Evolutionary conservation across 2,113 vertebrate genomes (phyloP), one percentile per base, ranked within the genome.

Genomic region (Ameiurus melas): DNA sequence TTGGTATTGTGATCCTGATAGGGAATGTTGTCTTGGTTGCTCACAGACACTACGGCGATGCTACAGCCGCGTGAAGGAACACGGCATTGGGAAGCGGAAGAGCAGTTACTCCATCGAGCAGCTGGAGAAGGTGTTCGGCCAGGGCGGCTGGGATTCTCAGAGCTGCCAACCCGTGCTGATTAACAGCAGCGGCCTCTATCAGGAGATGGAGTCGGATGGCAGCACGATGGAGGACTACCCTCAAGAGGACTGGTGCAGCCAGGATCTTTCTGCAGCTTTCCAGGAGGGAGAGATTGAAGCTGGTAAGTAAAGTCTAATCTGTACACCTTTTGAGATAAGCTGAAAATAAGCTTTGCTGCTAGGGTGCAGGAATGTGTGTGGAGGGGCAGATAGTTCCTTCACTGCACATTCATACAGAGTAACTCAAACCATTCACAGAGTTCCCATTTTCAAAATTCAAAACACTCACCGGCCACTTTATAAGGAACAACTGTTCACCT

Each of bases 71-170:
- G 98, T 99, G 90, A 99, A 99, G 95, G 98, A 99, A 93, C 98
- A 99, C 0, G 98, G 98, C 75, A 97, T 99, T 0, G 98, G 98
- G 22, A 99, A 99, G 91, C 96, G 98, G 94, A 99, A 99, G 95
- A 99, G 98, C 96, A 99, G 98, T 95, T 99, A 99, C 95, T 99
- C 98, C 0, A 97, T 99, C 10, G 98, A 99, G 83, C 98, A 99
- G 96, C 97, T 99, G 96, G 98, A 99, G 95, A 98, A 99, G 92
- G 98, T 99, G 90, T 99, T 99, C 57, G 98, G 98, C 53, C 98
- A 99, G 93, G 98, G 98, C 51, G 98, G 98, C 94, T 99, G 98
- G 98, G 98, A 99, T 90, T 97, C 98, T 84, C 98, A 98, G 93
- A 96, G 96, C 94, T 99, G 97, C 92, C 98, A 99, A 90, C 98